Evolutionary conservation across 1,140 invertebrate genomes (phyloP), one percentile per base, ranked within the genome.

Genomic region (Drosophila asahinai): DNA sequence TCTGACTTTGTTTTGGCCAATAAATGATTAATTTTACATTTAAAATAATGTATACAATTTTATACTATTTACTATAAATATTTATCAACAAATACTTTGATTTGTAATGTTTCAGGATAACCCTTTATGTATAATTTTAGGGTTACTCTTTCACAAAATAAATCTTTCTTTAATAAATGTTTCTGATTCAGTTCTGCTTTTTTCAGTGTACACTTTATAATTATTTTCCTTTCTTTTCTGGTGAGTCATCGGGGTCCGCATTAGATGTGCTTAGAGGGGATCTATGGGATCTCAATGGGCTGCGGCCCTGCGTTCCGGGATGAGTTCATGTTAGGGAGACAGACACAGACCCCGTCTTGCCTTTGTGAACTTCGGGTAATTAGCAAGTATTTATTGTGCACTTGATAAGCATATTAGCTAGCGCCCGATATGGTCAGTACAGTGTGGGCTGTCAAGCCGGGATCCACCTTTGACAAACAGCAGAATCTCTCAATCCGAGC

Each of bases 381-480:
- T 51, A 52, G 70, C 67, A 27, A 60, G 67, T 73, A 30, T 40
- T 73, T 73, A 73, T 33, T 52, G 36, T 61, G 54, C 71, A 73
- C 70, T 73, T 72, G 54, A 73, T 52, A 52, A 47, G 45, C 25
- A 40, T 57, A 73, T 72, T 72, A 36, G 71, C 12, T 45, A n/a
- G 12, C 8, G 2, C 51, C 67, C 68, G 25, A 73, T 42, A 59
- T 60, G 67, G 71, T 61, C 68, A 55, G 27, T 19, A 17, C 36
- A 38, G 7, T 25, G 62, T 6, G n/a, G 22, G 4, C 38, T 60
- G 70, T 60, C 71, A 73, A 22, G 19, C 17, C 1, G 38, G 9
- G 54, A 61, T 73, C 47, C 55, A 73, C 71, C 71, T 73, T 73
- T 73, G 68, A 73, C 55, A 73, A 73, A 73, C 71, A 73, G 19